Percentiles rank a stretch among this genome's conserved stretches.
Evolutionary conservation across 1,140 invertebrate species (phyloP).

Genomic region (Drosophila insularis): DNA sequence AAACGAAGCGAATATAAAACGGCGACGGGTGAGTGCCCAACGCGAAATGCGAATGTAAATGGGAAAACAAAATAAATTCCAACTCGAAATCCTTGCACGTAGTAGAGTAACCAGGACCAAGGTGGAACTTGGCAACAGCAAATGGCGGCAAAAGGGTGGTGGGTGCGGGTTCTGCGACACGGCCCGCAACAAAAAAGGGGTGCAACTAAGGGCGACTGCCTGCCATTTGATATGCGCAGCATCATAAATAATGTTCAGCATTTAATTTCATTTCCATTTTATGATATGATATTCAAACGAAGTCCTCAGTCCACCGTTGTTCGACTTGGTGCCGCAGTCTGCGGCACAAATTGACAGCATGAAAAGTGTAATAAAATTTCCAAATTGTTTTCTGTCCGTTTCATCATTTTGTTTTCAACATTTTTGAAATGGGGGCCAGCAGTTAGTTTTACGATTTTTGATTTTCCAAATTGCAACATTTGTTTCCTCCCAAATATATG

Average conservation of each 20-base stretch:
- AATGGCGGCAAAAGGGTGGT: slow-evolving; percentile 32
- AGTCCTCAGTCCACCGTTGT: slow-evolving; percentile 18
- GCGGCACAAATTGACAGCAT: slow-evolving; percentile 60
- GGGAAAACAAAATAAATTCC: slow-evolving; percentile 26
- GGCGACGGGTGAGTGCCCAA: slow-evolving; percentile 60
- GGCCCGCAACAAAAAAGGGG: slow-evolving; percentile 36
- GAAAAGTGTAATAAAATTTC: slow-evolving; percentile 79
- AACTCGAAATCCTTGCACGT: slow-evolving; percentile 50
- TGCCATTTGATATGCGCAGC: slow-evolving; percentile 76
- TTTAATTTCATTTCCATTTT: slow-evolving; percentile 82
- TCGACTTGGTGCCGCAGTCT: slow-evolving; percentile 23
- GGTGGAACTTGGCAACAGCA: slow-evolving; percentile 27
- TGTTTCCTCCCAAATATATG: slow-evolving; percentile 19
- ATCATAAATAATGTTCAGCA: slow-evolving; percentile 79
- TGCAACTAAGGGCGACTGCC: slow-evolving; percentile 41
- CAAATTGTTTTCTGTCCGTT: slow-evolving; percentile 74
- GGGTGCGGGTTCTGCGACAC: slow-evolving; percentile 23
- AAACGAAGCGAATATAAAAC: slow-evolving; percentile 76
- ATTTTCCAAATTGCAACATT: slow-evolving; percentile 58
- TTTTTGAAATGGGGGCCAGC: slow-evolving; percentile 43
- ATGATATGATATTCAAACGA: slow-evolving; percentile 69
- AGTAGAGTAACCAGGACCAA: slow-evolving; percentile 18
- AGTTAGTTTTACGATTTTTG: slow-evolving; percentile 71
- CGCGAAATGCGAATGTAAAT: slow-evolving; percentile 32
- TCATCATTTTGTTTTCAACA: slow-evolving; percentile 61